Evolutionary conservation across 2,113 vertebrate genomes (phyloP), one percentile per base, ranked within the genome.

Genomic region (Sinosuthora webbiana): DNA sequence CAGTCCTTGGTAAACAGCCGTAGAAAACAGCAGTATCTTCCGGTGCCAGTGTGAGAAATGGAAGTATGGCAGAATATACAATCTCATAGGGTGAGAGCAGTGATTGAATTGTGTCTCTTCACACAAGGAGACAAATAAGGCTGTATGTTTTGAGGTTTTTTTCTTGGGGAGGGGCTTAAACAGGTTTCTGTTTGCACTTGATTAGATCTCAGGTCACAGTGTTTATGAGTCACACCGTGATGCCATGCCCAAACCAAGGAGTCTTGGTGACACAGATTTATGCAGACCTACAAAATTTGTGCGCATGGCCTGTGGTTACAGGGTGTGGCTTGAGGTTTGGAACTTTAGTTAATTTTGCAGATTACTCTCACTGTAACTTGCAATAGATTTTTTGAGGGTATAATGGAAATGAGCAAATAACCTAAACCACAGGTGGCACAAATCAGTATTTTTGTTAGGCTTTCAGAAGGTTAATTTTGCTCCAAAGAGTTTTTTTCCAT

Each of bases 271-370:
- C 44, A 91, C 18, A 39, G 70, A 50, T 74, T 77, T 88, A 42
- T 93, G 79, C 50, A 87, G 80, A 81, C 71, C 55, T 77, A 55
- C 68, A 93, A 86, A 92, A 95, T 86, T 67, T 47, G 68, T 70
- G n/a, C 78, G 41, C 56, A 27, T 24, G 80, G 62, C 42, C 56
- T 78, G 71, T 81, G 87, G 71, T 67, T 94, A 74, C 49, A 49
- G 67, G 70, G 79, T 73, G 75, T 93, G 85, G 45, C 50, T 60
- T 65, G 68, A 80, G 68, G 65, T 84, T 27, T 17, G 2, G 74
- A 79, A 56, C 25, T 47, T 42, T 65, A 65, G 76, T 55, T 87
- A 81, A 30, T 17, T 76, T 69, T 90, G 42, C 71, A 93, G 75
- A 69, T 94, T 85, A 57, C 35, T 85, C 25, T 87, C 42, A 21